Evolutionary conservation across 2,113 vertebrate species (phyloP).

Genomic region (Neolamprologus tretocephalus): DNA sequence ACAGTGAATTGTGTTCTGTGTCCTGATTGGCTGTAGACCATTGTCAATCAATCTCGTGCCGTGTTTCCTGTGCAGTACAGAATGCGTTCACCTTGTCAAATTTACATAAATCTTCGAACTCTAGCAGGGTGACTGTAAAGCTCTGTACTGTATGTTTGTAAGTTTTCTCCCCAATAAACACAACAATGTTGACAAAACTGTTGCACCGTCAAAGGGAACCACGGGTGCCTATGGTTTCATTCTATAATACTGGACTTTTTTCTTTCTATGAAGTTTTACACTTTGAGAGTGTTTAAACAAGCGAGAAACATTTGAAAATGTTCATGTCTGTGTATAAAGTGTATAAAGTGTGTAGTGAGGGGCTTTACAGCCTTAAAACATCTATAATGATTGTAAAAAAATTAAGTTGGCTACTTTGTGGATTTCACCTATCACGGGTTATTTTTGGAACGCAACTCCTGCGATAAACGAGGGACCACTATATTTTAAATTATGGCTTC

Average conservation of each 20-base stretch:
- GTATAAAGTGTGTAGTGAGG: not conserved
- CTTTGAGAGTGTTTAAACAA: not conserved
- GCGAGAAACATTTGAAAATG: not conserved
- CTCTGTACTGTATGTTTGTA: not conserved
- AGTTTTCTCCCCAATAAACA: not conserved
- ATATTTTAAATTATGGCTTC: not conserved
- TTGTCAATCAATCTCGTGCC: not conserved
- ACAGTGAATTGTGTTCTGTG: not conserved
- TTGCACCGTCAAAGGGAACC: not conserved
- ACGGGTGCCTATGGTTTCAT: not conserved
- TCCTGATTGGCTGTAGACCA: not conserved
- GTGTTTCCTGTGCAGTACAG: not conserved
- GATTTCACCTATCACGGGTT: not conserved
- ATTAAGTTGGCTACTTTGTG: not conserved
- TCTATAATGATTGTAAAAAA: not conserved
- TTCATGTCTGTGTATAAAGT: not conserved
- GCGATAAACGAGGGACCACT: not conserved
- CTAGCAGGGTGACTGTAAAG: not conserved
- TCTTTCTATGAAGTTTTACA: not conserved
- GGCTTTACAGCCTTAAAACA: not conserved
- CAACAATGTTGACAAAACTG: not conserved
- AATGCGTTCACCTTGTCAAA: accelerated
- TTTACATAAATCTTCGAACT: not conserved
- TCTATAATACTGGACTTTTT: not conserved
- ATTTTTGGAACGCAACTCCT: not conserved